Percentiles rank a stretch among this genome's conserved stretches.
Conservation (phyloP, 2,113 vertebrate genomes). For the Pygoscelis adeliae region DNA sequence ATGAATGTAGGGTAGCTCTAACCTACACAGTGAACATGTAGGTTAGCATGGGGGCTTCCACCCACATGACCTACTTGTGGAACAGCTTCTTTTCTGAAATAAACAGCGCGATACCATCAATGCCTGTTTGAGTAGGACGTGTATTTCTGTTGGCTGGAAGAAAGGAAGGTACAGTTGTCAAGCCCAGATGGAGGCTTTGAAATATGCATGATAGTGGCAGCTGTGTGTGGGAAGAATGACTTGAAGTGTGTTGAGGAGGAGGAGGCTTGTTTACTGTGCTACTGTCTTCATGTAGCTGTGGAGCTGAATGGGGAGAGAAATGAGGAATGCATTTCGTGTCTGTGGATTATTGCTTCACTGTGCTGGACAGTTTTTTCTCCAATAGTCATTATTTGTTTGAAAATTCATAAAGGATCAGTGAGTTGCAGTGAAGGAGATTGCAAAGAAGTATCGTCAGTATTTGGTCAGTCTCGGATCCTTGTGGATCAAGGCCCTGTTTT, state of each 20-base stretch:
- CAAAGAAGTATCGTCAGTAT: neutral
- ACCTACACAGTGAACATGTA: neutral
- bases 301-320: conserved; percentile 67
- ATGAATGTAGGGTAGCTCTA: neutral
- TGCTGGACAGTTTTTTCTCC: neutral
- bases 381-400: neutral
- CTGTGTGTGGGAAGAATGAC: conserved; percentile 81
- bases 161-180: conserved; percentile 77
- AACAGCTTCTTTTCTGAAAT: conserved; percentile 65
- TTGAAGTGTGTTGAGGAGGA: conserved; percentile 74
- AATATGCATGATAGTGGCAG: conserved; percentile 79
- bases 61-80: conserved; percentile 46
- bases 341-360: conserved; percentile 5
- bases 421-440: neutral
- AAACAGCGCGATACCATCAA: conserved; percentile 33
- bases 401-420: neutral
- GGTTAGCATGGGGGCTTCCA: conserved; percentile 44
- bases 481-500: neutral
- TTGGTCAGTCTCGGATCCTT: neutral
- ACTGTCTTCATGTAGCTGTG: conserved; percentile 54
- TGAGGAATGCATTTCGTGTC: conserved; percentile 13
- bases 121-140: conserved; percentile 72
- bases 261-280: conserved; percentile 67
- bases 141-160: conserved; percentile 74
- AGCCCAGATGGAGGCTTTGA: conserved; percentile 81